Percentiles rank a stretch among this genome's conserved stretches.
phyloP scores from a whole-genome alignment of 1,140 invertebrate species.

The Megalopta genalis region DNA sequence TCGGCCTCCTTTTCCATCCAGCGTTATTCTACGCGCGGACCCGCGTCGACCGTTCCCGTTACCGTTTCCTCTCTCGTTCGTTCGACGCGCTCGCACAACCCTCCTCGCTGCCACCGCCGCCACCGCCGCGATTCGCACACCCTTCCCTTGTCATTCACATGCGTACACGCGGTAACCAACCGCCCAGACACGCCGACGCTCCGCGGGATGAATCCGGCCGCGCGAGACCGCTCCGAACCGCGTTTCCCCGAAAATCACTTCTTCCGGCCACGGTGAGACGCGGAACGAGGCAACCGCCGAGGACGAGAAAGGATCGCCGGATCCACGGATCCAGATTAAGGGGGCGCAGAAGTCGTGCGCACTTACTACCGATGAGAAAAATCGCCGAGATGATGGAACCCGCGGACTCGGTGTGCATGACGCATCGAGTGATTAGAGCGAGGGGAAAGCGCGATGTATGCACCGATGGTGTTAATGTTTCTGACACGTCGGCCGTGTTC shows the following conservation, averaged over 20 bases:
- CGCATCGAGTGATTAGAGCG: background rate
- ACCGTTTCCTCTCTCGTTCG: conserved; percentile 13
- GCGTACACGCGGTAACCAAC: conserved; percentile 47
- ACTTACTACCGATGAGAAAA: background rate
- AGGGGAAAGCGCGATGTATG: background rate
- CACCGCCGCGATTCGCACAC: conserved; percentile 45
- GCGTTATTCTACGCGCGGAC: conserved; percentile 9
- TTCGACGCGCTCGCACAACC: conserved; percentile 10
- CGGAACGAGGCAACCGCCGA: background rate
- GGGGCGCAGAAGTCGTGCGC: no score
- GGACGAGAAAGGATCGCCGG: background rate
- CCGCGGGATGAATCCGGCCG: conserved; percentile 35
- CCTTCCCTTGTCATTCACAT: conserved; percentile 64
- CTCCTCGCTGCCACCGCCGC: background rate
- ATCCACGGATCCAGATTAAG: background rate
- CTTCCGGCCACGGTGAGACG: background rate
- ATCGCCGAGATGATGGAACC: background rate
- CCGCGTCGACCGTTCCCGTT: background rate
- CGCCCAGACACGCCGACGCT: conserved; percentile 1
- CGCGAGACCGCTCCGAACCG: background rate
- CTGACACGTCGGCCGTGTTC: background rate
- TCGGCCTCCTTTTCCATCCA: conserved; percentile 43
- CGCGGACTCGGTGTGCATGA: background rate
- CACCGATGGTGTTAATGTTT: background rate
- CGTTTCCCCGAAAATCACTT: background rate